Evolutionary conservation across 2,888 invertebrate species (phyloP).

Genomic region (Merodon equestris): DNA sequence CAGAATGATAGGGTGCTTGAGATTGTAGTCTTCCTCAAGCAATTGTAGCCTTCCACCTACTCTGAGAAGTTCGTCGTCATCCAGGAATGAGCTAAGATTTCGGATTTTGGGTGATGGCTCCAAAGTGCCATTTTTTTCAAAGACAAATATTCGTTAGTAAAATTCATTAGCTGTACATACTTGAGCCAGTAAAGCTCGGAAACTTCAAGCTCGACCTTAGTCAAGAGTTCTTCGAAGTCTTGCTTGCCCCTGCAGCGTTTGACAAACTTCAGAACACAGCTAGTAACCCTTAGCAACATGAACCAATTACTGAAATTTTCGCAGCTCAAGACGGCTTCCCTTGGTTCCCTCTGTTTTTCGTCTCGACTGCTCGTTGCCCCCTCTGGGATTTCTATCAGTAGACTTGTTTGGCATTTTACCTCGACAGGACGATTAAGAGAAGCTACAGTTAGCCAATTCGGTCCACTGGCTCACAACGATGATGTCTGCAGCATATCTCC

Average conservation of each 20-base stretch:
- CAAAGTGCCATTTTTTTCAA: neutral
- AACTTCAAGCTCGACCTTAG: conserved; percentile 1
- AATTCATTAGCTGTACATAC: neutral
- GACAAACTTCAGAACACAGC: conserved; percentile 18
- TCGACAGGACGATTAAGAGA: neutral
- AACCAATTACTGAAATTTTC: conserved; percentile 14
- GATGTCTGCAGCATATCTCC: conserved; percentile 22
- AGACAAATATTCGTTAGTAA: conserved; percentile 2
- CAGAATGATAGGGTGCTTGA: too few relatives aligned
- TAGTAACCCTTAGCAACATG: conserved; percentile 22
- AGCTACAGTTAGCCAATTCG: conserved; percentile 10
- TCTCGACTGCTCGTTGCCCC: neutral
- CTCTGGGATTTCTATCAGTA: neutral
- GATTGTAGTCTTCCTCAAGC: too few relatives aligned
- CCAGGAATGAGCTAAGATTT: too few relatives aligned
- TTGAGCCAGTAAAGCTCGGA: conserved; percentile 4
- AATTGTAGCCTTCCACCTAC: too few relatives aligned
- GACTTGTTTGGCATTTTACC: conserved; percentile 1
- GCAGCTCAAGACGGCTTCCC: conserved; percentile 11
- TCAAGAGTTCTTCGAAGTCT: too few relatives aligned
- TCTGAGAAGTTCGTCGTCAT: too few relatives aligned
- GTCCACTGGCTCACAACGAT: conserved; percentile 28
- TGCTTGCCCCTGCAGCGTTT: conserved; percentile 9
- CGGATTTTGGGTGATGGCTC: conserved; percentile 13
- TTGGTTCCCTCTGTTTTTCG: conserved; percentile 1